These are phyloP conservation scores for Heliconius nattereri DNA, from an alignment of 1,140 invertebrate genomes.

Conservation along the genomic window DNA sequence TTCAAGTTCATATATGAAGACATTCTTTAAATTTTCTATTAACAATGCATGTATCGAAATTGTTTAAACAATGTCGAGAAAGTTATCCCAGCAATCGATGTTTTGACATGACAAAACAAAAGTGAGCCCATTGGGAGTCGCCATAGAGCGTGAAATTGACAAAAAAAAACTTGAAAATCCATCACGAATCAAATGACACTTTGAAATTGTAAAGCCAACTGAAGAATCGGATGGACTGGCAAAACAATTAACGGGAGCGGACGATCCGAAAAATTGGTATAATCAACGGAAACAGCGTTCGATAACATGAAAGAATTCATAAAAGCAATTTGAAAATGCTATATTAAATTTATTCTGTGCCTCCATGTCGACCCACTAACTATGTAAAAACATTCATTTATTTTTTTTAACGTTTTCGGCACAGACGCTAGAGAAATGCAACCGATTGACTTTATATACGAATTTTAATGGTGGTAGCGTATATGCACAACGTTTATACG, in stretches of 20 bases:
- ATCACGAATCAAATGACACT: slow-evolving; percentile 80
- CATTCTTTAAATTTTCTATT: too few species aligned
- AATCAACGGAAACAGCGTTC: slow-evolving; percentile 68
- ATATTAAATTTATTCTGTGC: slow-evolving; percentile 40
- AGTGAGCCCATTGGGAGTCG: slow-evolving; percentile 65
- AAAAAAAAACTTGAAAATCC: slow-evolving; percentile 77
- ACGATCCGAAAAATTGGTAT: slow-evolving; percentile 75
- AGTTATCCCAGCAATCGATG: slow-evolving; percentile 43
- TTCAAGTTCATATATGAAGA: too few species aligned
- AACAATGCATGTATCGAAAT: too few species aligned
- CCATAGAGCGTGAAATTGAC: slow-evolving; percentile 75
- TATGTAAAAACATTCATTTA: slow-evolving; percentile 35
- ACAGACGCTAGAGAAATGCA: slow-evolving; percentile 11
- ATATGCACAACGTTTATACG: not conserved
- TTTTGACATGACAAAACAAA: slow-evolving; percentile 61
- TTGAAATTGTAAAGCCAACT: slow-evolving; percentile 79
- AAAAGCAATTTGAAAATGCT: slow-evolving; percentile 65
- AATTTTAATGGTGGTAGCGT: slow-evolving; percentile 13
- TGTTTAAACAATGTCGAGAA: too few species aligned
- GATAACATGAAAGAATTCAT: slow-evolving; percentile 65
- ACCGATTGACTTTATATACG: slow-evolving; percentile 33
- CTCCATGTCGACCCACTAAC: slow-evolving; percentile 31
- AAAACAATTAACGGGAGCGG: slow-evolving; percentile 75
- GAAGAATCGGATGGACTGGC: slow-evolving; percentile 73
- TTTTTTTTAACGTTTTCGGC: slow-evolving; percentile 39